These are phyloP conservation scores for Salpingus planirostris DNA, from an alignment of 2,888 invertebrate genomes.

Conservation along the genomic window DNA sequence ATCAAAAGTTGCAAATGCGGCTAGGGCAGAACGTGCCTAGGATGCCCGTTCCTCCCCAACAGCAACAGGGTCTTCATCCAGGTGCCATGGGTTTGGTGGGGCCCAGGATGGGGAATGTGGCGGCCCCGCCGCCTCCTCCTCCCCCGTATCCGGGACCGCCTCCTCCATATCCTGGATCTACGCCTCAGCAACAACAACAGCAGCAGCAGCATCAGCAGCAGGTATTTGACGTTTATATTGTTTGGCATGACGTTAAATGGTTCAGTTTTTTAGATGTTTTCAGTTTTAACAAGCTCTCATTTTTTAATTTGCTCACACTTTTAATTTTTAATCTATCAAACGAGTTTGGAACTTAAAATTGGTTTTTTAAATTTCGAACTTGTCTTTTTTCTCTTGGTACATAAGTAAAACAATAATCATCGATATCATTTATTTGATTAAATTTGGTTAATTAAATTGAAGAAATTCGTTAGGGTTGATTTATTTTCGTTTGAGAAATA, in stretches of 20 bases:
- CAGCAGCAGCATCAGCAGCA: too few relatives aligned
- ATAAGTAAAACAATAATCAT: too few relatives aligned
- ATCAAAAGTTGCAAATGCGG: constrained; percentile 39
- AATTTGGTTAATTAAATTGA: too few relatives aligned
- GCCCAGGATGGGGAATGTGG: constrained; percentile 36
- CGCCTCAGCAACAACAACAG: constrained; percentile 27
- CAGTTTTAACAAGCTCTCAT: too few relatives aligned
- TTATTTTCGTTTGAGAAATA: too few relatives aligned
- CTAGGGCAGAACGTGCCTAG: constrained; percentile 28
- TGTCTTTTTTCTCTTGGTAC: not conserved
- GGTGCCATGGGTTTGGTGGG: constrained; percentile 38
- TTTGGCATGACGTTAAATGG: constrained; percentile 11
- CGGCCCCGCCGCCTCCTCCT: constrained; percentile 56
- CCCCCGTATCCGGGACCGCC: constrained; percentile 66
- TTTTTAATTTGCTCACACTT: too few relatives aligned
- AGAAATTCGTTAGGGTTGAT: too few relatives aligned
- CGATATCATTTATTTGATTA: too few relatives aligned
- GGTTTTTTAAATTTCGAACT: constrained; percentile 1
- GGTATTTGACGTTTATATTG: constrained; percentile 5
- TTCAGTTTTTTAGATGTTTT: constrained; percentile 11
- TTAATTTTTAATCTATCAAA: constrained; percentile 3
- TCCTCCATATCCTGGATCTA: constrained; percentile 57
- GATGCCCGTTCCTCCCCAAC: constrained; percentile 21
- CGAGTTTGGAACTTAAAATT: not conserved
- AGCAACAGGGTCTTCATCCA: constrained; percentile 16